A percentile compares a stretch with the other conserved stretches of the same genome.
phyloP scores from a whole-genome alignment of 2,797 vertebrate genomes.

The Mormyrops boulengeri region DNA sequence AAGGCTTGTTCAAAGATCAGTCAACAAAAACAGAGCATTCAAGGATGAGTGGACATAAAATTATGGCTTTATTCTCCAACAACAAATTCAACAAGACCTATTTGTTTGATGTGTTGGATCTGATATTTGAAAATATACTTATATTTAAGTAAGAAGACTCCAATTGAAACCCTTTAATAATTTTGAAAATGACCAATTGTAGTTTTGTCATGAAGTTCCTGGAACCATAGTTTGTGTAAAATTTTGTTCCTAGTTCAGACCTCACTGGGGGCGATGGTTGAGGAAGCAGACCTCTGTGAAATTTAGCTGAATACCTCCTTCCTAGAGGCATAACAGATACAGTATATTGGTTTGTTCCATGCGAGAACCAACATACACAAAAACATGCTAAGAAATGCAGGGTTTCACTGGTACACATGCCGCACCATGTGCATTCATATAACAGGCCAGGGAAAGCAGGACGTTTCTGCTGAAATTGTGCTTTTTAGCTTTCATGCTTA shows the following conservation, averaged over 20 bases:
- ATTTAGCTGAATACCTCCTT: background rate
- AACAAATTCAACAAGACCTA: background rate
- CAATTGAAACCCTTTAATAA: background rate
- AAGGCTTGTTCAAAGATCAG: background rate
- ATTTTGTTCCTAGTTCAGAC: background rate
- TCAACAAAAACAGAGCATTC: background rate
- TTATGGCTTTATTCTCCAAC: background rate
- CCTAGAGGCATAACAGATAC: background rate
- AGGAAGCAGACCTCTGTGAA: background rate
- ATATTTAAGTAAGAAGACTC: background rate
- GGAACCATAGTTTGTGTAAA: background rate
- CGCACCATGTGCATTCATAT: background rate
- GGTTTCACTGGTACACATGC: background rate
- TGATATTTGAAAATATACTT: background rate
- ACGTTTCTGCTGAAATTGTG: background rate
- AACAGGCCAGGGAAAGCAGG: background rate
- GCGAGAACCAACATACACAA: background rate
- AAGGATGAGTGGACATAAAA: background rate
- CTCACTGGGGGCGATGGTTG: background rate
- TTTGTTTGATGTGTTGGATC: background rate
- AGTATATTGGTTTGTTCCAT: background rate
- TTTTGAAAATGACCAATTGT: background rate
- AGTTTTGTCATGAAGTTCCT: background rate
- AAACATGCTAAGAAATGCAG: background rate
- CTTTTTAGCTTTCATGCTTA: background rate